phyloP scores from a whole-genome alignment of 2,888 invertebrate species.

The Capitulum mitella region DNA sequence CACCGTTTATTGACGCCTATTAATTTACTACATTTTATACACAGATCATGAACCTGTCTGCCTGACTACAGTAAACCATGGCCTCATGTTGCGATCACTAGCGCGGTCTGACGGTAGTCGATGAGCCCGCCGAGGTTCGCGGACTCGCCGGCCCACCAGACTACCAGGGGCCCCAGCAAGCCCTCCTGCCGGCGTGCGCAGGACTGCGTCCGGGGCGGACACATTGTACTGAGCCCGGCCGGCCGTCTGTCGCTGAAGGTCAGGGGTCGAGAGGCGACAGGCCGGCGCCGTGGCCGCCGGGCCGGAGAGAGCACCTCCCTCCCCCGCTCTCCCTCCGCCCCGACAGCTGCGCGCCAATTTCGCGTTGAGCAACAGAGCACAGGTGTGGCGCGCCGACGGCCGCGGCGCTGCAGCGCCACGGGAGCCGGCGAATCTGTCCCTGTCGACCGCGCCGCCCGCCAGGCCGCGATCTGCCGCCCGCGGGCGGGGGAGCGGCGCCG shows the following conservation, averaged over 20 bases:
- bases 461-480: no score
- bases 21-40: conserved; percentile 24
- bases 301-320: not conserved
- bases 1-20: conserved; percentile 11
- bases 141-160: no score
- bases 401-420: not conserved
- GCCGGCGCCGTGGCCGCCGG: not conserved
- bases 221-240: not conserved
- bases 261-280: not conserved
- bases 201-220: not conserved
- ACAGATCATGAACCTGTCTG: not conserved
- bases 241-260: not conserved
- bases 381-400: not conserved
- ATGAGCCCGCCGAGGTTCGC: no score
- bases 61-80: not conserved
- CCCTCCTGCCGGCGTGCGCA: not conserved
- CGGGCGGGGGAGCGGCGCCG: no score
- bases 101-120: not conserved
- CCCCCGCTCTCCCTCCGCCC: not conserved
- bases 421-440: not conserved
- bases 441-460: not conserved
- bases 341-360: not conserved
- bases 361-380: not conserved
- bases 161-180: no score
- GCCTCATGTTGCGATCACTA: no score